Base-by-base conservation (phyloP, 1,140 invertebrate genomes). In the Pseudobourletiella spinata region DNA sequence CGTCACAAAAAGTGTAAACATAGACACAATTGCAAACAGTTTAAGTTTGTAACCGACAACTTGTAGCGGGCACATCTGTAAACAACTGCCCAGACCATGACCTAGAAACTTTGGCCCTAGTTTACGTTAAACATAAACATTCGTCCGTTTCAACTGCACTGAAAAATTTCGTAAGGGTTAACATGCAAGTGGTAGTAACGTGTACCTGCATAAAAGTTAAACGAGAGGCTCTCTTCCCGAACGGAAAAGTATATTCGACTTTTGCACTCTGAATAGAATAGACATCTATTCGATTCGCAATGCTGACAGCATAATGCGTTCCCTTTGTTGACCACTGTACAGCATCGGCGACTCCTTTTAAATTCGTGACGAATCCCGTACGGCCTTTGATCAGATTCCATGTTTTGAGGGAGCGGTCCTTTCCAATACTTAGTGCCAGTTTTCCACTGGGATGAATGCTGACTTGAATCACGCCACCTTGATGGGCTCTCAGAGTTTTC, bases 351-450 rank as follows among this genome's bases (percentile, higher is more conserved):
- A 67, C 52, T 26, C 43, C 64, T 43, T 81, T 78, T 2, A 96
- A 75, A 74, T 96, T 95, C 2, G 86, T 91, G 1, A 87, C 85
- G 74, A 89, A 97, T 2, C 91, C 90, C 72, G 82, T 82, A 67
- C 89, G 80, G 0, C 92, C 93, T 77, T 92, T 95, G 0, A 97
- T 78, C 60, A 97, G 77, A 79, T 98, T 95, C 94, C 94, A 98
- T 1, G 91, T 95, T 69, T 86, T 79, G 20, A 97, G 75, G 2
- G 86, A 86, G 60, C 83, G 84, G 75, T 96, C 92, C 59, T 81
- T 82, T 18, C 91, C 90, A 18, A 94, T 80, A 18, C 90, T 89
- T 4, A 98, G 73, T 1, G 89, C 88, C 59, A 97, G 70, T 78
- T 93, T 94, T 3, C 91, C 90, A 71, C 84, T 85, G 8, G 90